Base-by-base conservation (phyloP, 1,140 invertebrate genomes). In the Leptopilina clavipes region DNA sequence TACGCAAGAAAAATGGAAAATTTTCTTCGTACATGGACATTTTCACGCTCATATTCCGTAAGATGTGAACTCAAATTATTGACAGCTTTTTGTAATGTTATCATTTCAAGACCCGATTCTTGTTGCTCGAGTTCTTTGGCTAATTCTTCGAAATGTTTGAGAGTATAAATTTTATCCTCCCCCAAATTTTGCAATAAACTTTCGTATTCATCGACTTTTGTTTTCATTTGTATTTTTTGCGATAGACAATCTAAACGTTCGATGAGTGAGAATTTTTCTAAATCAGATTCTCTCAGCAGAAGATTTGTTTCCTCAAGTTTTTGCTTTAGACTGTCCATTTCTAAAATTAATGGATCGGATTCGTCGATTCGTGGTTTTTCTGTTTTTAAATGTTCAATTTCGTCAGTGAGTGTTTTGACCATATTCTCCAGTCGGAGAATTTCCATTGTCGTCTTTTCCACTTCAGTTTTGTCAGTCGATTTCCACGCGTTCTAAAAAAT, bases 361-460 rank as follows among this genome's bases (percentile, higher is more conserved):
- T 65, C 59, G 25, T 12, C 1, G 14, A 65, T 65, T 65, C 1
- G 22, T 5, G 59, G 25, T n/a, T 65, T 65, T 8, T 65, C 11
- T 0, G 11, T 31, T 14, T 65, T 65, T n/a, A 65, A n/a, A 1
- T 31, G 12, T 37, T 65, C 59, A 8, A 12, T 31, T 65, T 65
- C 59, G 12, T 31, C 22, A 22, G 12, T 65, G 19, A 65, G 59
- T 1, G 59, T 65, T 65, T 65, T 37, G 14, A 80, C 22, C 6
- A 77, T 11, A 22, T 70, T 65, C 54, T 80, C 48, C 1, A 80
- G 22, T 18, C 75, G 48, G 70, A 65, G 25, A 56, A 72, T 31
- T 17, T 79, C 70, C 10, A 19, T 71, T 8, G 70, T 17, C 43
- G 56, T 54, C 45, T 77, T 1, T 44, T 73, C 65, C 25, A 31